Base-by-base conservation (phyloP, 2,888 invertebrate genomes). In the Muscina levida region DNA sequence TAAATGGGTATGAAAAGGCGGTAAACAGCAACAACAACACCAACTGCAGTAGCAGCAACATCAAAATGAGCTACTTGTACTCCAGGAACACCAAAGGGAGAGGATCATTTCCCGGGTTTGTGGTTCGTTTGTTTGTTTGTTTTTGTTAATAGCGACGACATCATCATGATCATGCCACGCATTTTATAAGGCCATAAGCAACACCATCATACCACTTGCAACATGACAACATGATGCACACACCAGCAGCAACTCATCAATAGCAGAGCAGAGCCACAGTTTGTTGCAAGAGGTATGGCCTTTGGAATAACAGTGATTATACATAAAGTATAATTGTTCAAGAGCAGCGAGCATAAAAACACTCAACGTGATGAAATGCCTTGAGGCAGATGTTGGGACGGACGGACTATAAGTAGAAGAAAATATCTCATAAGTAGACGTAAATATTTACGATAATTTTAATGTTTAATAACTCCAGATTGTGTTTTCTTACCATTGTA, bases 311-410 rank as follows among this genome's bases (percentile, higher is more conserved):
- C 73, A 66, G 85, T 85, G 88, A 89, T 88, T 88, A 88, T 87
- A 87, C n/a, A n/a, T 89, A 31, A 31, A 31, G 31, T 31, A 87
- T 88, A 88, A 89, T 88, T 88, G 87, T 85, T 83, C 31, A 62
- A 22, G 11, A 26, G 15, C 46, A 67, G 24, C 48, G 19, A 24
- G 10, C 85, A 87, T 86, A 88, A 37, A 59, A 59, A 59, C 59
- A 1, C 19, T 85, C 85, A 86, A 86, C 87, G 87, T 87, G 87
- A 85, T 85, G 84, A 83, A 86, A 86, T 87, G 87, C 82, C 73
- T 75, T 39, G 19, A 42, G 31, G 4, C 31, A 31, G 31, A 31
- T 31, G 31, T 3, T 5, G 26, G 13, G 56, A 13, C n/a, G 1
- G 39, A 1, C 31, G 10, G 31, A 56, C 39, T n/a, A n/a, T n/a